Evolutionary conservation across 1,140 invertebrate species (phyloP).

Genomic region (Drosophila nigromelanica): DNA sequence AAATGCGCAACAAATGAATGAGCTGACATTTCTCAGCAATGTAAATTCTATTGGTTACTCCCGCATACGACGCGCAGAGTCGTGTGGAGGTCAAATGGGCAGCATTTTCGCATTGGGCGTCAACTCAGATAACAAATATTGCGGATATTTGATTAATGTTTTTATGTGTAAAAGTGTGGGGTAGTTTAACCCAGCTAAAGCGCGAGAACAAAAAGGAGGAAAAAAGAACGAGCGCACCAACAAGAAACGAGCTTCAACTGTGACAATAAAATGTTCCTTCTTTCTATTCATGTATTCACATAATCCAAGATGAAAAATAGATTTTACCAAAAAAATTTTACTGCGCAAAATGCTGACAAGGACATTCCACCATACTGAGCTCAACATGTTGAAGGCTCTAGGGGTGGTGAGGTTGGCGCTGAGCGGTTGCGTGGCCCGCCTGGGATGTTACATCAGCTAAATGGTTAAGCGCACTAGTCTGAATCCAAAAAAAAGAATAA

Average conservation of each 20-base stretch:
- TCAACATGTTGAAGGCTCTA: slow-evolving; percentile 27
- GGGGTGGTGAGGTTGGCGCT: slow-evolving; percentile 1
- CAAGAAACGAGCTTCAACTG: slow-evolving; percentile 61
- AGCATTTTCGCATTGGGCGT: slow-evolving; percentile 13
- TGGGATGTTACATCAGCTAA: slow-evolving; percentile 79
- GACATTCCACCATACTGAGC: slow-evolving; percentile 53
- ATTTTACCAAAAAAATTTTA: slow-evolving; percentile 75
- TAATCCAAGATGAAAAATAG: slow-evolving; percentile 82
- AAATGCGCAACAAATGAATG: slow-evolving; percentile 53
- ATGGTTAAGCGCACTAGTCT: slow-evolving; percentile 75
- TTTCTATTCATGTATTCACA: slow-evolving; percentile 77
- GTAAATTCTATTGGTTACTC: slow-evolving; percentile 9
- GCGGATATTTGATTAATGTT: slow-evolving; percentile 76
- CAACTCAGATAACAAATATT: slow-evolving; percentile 53
- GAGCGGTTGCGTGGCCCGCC: slow-evolving; percentile 29
- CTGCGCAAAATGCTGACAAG: slow-evolving; percentile 80
- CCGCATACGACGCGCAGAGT: background rate
- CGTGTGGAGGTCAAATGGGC: slow-evolving; percentile 20
- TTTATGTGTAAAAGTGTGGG: background rate
- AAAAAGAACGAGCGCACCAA: background rate
- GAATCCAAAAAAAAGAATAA: slow-evolving; percentile 48
- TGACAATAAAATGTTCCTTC: slow-evolving; percentile 74
- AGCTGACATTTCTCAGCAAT: slow-evolving; percentile 6
- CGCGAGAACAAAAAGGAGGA: background rate
- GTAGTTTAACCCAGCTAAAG: background rate